Evolutionary conservation across 2,113 vertebrate genomes (phyloP), one percentile per base, ranked within the genome.

Genomic region (Chiloscyllium plagiosum): DNA sequence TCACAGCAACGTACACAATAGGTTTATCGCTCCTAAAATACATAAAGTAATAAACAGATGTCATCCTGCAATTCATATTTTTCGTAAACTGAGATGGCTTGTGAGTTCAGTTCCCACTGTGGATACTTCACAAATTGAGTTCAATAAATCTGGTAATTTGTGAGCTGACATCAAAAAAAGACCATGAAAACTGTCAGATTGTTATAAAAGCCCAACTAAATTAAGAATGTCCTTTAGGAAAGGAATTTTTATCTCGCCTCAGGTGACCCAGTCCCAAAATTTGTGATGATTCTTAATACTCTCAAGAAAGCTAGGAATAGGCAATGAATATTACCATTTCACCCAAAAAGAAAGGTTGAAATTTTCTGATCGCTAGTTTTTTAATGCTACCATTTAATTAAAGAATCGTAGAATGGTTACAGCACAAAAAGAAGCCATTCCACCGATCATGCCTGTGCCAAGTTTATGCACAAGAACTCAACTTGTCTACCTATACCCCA

Each of bases 121-220:
- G 37, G 37, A 8, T 6, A 50, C 42, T 13, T 10, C 20, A 47
- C 42, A 20, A 86, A 50, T 86, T 86, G 83, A 50, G 33, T 86
- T 50, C 83, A 86, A 86, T 86, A 86, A 47, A 86, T 86, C 83
- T 86, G 42, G 37, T 86, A 86, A 76, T 76, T 76, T 76, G 72
- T 76, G 26, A 10, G 29, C 72, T 33, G 72, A 29, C 72, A 76
- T 33, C 72, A 76, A 33, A 76, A 33, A 76, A 50, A 50, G n/a
- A 22, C 37, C 13, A 6, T 50, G 76, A n/a, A 86, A 29, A 12
- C 20, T 89, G 24, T 22, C 86, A 89, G 83, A 86, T 89, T 89
- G 50, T 29, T 13, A 78, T 78, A 86, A 86, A 86, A 42, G 22
- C 22, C 83, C 83, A 86, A 47, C 50, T 56, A 5, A 1, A 29